Evolutionary conservation across 2,113 vertebrate genomes (phyloP).

Genomic region (Glaucidium brasilianum): DNA sequence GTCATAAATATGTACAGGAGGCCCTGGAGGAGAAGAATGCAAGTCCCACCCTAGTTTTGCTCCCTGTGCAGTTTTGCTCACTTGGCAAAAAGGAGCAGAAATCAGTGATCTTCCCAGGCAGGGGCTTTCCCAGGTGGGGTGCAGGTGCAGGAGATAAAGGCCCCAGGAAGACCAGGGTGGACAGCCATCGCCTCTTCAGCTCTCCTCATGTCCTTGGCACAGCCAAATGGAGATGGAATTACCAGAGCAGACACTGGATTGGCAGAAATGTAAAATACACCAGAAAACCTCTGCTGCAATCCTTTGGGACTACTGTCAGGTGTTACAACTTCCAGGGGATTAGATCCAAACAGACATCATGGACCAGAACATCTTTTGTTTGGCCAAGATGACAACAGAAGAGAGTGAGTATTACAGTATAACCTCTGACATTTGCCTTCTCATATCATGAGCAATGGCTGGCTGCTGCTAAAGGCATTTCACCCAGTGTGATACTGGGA

Average conservation of each 20-base stretch:
- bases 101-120: not conserved
- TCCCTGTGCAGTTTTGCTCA: not conserved
- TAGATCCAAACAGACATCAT: not conserved
- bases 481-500: fast-evolving
- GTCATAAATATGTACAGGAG: not conserved
- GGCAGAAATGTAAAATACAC: not conserved
- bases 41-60: not conserved
- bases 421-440: fast-evolving
- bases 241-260: not conserved
- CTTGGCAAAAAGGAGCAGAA: not conserved
- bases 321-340: not conserved
- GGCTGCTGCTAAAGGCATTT: not conserved
- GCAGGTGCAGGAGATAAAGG: not conserved
- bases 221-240: not conserved
- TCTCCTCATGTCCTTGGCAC: not conserved
- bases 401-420: not conserved
- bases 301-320: not conserved
- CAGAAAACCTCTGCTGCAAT: not conserved
- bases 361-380: not conserved
- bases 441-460: not conserved
- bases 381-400: not conserved
- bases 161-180: not conserved
- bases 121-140: not conserved
- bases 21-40: not conserved
- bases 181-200: not conserved